Evolutionary conservation across 2,113 vertebrate genomes (phyloP), one percentile per base, ranked within the genome.

Genomic region (Ptilorrhoa leucosticta): DNA sequence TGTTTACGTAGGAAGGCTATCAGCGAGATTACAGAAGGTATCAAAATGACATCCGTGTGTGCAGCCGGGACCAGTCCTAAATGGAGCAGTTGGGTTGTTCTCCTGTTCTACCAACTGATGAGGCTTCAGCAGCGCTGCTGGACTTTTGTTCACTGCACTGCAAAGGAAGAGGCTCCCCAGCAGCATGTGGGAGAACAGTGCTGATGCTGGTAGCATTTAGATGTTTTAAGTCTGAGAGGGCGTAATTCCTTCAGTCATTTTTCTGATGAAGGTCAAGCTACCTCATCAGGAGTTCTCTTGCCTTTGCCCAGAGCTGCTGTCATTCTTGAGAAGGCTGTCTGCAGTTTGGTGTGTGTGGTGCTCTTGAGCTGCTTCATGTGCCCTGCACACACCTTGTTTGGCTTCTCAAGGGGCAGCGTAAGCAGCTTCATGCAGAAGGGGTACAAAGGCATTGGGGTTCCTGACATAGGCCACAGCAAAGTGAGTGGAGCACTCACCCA

Each of bases 391-490:
- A 21, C 27, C 33, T 71, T 39, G 26, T 16, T 40, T 78, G 69
- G n/a, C 64, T 56, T 54, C 35, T 37, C 35, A 22, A 20, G 27
- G 56, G 40, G 13, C 22, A 48, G 19, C 7, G 27, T 27, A n/a
- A 18, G 44, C 45, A 51, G 31, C 50, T 77, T 83, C 17, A 11
- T 54, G 18, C 53, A 63, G 66, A 20, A 35, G 30, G 20, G 54
- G 4, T 53, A 12, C 40, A 37, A 28, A 33, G 23, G 24, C 6
- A 0, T 4, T 58, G 39, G 15, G 11, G 16, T 48, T 89, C 15
- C 37, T 0, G 0, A 31, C 9, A 5, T 7, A 24, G 0, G 0
- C 60, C 1, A 0, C 13, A 63, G 35, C 3, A 18, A 42, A 85
- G 26, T 26, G 39, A 26, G 10, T 58, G 48, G 24, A 89, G 40